Base-by-base conservation (phyloP, 2,888 invertebrate genomes). In the Amorpha juglandis region DNA sequence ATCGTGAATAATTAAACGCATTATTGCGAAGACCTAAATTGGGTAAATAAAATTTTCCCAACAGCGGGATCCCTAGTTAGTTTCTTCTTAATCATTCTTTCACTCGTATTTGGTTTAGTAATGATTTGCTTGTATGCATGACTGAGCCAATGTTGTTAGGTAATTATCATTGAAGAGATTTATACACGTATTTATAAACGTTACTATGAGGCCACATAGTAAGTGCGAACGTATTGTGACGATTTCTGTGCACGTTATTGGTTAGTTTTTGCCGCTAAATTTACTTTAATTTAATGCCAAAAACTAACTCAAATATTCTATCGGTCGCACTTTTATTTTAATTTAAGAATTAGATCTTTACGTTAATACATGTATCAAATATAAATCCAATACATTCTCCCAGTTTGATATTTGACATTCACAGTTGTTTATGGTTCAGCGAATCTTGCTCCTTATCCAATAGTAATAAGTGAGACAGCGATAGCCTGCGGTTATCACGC, bases 1-100 rank as follows among this genome's bases (percentile, higher is more conserved):
- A 85, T 87, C 81, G 83, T 89, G 88, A 89, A 89, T 88, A 87
- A 90, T 90, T 89, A 86, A 90, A 86, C 77, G 82, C 87, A 87
- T 87, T 88, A 89, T 86, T 82, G 78, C 79, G 71, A 82, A 87
- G 80, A 86, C 82, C 76, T 68, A 86, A 86, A 85, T 88, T 87
- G 81, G 80, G 84, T 87, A 84, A 87, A 83, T 87, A 82, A 85
- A 86, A 87, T 83, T 78, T 80, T 79, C 77, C 74, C 76, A 75
- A 69, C 69, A 51, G 70, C 72, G 69, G 72, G 68, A 64, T 53
- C 62, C 68, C 72, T 75, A 71, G 74, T 78, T 78, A 77, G 72
- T 67, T 70, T 75, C 78, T 79, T 78, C 71, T 77, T 78, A 80
- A 72, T 78, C 16, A 58, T 58, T 51, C 50, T 50, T 47, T 48